Percentiles rank a stretch among this genome's conserved stretches.
These are phyloP conservation scores for Semotilus atromaculatus DNA, from an alignment of 2,797 vertebrate species.

Conservation along the genomic window DNA sequence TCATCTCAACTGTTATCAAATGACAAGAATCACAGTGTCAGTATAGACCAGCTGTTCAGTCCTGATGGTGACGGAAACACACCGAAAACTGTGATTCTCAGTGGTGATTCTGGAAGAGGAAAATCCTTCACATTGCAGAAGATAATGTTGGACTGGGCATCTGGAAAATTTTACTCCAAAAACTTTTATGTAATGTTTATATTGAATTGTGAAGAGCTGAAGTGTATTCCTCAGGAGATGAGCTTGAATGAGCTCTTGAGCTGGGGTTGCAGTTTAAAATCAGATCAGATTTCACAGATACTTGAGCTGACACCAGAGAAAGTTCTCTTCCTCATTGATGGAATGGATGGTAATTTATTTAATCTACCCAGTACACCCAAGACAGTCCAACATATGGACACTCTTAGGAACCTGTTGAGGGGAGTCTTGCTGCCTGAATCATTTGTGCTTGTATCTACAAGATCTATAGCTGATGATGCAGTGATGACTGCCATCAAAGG, in stretches of 20 bases:
- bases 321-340: conserved; percentile 45
- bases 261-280: background rate
- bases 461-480: background rate
- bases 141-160: conserved; percentile 50
- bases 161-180: conserved; percentile 22
- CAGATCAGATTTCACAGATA: background rate
- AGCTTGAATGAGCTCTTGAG: conserved; percentile 29
- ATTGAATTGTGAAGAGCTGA: conserved; percentile 31
- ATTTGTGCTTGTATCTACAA: background rate
- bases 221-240: background rate
- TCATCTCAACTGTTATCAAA: background rate
- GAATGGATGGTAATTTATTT: conserved; percentile 12
- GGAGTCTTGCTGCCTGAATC: background rate
- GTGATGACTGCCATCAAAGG: conserved; percentile 2
- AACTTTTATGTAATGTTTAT: conserved; percentile 27
- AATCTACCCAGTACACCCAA: background rate
- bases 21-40: conserved; percentile 15
- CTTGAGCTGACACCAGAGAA: background rate
- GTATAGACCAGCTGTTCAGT: conserved; percentile 25
- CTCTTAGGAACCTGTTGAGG: background rate
- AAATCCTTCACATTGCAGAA: conserved; percentile 44
- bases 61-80: background rate
- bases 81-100: conserved; percentile 35
- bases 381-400: background rate
- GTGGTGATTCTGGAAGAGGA: conserved; percentile 47